Base-by-base conservation (phyloP, 2,113 vertebrate species). In the mouse (Mus musculus) region DNA sequence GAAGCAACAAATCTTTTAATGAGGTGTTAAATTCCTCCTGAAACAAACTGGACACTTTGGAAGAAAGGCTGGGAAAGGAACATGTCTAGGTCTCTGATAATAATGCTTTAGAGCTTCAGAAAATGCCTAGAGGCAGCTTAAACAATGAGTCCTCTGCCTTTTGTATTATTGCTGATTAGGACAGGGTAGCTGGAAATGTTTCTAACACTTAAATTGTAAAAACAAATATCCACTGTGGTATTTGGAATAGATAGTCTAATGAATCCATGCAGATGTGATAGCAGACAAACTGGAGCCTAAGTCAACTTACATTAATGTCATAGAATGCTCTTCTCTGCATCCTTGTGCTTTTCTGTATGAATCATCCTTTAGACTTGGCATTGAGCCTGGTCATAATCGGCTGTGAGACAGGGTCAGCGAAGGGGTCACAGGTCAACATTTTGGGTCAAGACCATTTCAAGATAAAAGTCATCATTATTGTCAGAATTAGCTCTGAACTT, bases 1-100 rank as follows among this genome's bases (percentile, higher is more conserved):
- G 59, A 80, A 30, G 30, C 13, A 76, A 13, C 26, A 82, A 73
- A 54, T 80, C 8, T 93, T 76, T 76, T 11, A 77, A 30, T 81
- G 80, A 93, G 69, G 61, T 88, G 22, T 30, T 90, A 42, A 89
- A 61, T 96, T 94, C 28, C 20, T 76, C 78, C 39, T 65, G 78
- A 77, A 69, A 63, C 14, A 90, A 90, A 59, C 5, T 39, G 71
- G 30, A 4, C 20, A 4, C 26, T 36, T 1, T 2, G 42, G 89
- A 94, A 12, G 61, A 89, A 56, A 33, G 10, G 76, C 61, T 42
- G 14, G 54, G 93, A 46, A 11, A 4, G 28, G 6, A 56, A 2
- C 39, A 1, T 39, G 28, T 22, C 28, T 63, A 72, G 42, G 33
- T 94, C 28, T 80, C 7, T 67, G 39, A 9, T 46, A 72, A 91